Percentiles rank a stretch among this genome's conserved stretches.
phyloP scores from a whole-genome alignment of 1,140 invertebrate genomes.

The Zaprionus inermis region DNA sequence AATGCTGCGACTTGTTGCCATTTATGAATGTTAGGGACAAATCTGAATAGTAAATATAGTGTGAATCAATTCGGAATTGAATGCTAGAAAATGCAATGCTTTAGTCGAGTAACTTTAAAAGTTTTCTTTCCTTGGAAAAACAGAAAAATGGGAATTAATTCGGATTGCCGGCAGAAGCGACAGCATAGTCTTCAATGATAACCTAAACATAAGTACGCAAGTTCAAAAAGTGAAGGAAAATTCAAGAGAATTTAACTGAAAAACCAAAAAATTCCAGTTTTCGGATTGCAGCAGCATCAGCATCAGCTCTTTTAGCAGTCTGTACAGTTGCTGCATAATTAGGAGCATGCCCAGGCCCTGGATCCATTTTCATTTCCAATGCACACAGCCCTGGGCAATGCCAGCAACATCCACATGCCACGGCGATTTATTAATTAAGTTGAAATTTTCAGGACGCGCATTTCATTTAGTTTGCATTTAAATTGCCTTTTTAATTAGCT shows the following conservation, averaged over 20 bases:
- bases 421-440: constrained; percentile 55
- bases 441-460: constrained; percentile 34
- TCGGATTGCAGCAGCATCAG: neutral
- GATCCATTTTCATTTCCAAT: constrained; percentile 24
- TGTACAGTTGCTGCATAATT: constrained; percentile 24
- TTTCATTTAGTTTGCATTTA: constrained; percentile 63
- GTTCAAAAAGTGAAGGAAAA: neutral
- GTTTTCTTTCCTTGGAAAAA: neutral
- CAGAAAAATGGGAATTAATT: neutral
- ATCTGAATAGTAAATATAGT: neutral
- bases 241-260: neutral
- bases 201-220: neutral
- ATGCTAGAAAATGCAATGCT: neutral
- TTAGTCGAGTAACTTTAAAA: neutral
- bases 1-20: constrained; percentile 6
- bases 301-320: constrained; percentile 16
- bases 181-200: neutral
- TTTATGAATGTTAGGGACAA: neutral
- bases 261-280: constrained; percentile 10
- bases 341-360: neutral
- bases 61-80: neutral
- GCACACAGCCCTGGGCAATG: neutral
- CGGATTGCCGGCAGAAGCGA: neutral
- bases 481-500: constrained; percentile 67
- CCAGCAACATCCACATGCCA: constrained; percentile 10